Conservation (phyloP, 2,888 invertebrate genomes). For the Drosophila anomalata region DNA sequence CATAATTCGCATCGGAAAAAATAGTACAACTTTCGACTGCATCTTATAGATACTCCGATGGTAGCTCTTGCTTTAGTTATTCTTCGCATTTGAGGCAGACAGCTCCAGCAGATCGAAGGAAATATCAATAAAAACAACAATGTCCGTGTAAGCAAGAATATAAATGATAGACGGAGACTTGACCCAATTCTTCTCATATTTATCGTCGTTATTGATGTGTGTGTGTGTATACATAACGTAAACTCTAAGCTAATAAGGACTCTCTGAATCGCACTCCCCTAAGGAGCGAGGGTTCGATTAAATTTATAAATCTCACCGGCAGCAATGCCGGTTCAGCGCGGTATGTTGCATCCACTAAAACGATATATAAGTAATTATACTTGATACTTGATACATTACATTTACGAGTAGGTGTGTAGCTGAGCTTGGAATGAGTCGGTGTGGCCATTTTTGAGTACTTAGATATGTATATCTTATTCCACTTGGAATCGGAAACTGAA, state of each 20-base stretch:
- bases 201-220: constrained; percentile 74
- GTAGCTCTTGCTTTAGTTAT: constrained; percentile 8
- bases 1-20: constrained; percentile 21
- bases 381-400: constrained; percentile 41
- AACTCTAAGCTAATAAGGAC: constrained; percentile 24
- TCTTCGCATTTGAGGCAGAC: constrained; percentile 16
- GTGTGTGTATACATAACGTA: constrained; percentile 49
- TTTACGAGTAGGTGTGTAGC: constrained; percentile 34
- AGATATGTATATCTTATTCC: constrained; percentile 8
- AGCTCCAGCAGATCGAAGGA: background rate
- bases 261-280: constrained; percentile 17
- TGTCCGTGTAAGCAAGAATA: constrained; percentile 10
- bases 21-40: constrained; percentile 35
- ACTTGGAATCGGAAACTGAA: constrained; percentile 10
- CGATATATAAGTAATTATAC: constrained; percentile 57
- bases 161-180: constrained; percentile 1
- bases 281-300: constrained; percentile 32
- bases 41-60: constrained; percentile 11
- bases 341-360: constrained; percentile 78
- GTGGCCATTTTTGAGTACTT: constrained; percentile 2
- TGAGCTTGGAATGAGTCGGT: background rate
- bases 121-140: constrained; percentile 9
- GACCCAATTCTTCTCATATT: constrained; percentile 59
- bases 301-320: constrained; percentile 66
- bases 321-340: constrained; percentile 72